phyloP scores from a whole-genome alignment of 2,113 vertebrate species.

The Corvus moneduloides region DNA sequence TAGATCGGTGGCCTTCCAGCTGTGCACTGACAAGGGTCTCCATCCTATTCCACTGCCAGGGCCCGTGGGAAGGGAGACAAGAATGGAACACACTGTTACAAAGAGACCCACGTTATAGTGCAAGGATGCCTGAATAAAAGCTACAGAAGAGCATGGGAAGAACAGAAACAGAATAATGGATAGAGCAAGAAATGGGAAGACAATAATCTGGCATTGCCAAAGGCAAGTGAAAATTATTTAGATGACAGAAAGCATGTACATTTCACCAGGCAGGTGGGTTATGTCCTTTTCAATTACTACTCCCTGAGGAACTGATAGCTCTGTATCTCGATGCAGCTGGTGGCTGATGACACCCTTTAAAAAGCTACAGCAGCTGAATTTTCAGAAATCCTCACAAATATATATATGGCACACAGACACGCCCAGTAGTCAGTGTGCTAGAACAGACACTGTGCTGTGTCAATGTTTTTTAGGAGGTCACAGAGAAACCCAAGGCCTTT shows the following conservation, averaged over 20 bases:
- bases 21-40: conserved; percentile 60
- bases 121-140: neutral
- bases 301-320: neutral
- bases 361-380: neutral
- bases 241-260: neutral
- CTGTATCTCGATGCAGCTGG: neutral
- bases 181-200: neutral
- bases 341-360: neutral
- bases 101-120: rapidly evolving
- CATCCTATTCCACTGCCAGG: conserved; percentile 61
- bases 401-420: neutral
- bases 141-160: neutral
- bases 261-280: neutral
- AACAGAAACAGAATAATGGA: neutral
- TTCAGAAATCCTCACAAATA: neutral
- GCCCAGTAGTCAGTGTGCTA: neutral
- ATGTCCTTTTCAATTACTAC: neutral
- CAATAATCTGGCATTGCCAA: neutral
- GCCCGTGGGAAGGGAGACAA: neutral
- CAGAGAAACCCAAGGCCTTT: neutral
- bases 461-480: neutral
- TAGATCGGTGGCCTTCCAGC: conserved; percentile 67
- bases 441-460: neutral
- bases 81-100: conserved; percentile 2
- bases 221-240: neutral